Evolutionary conservation across 35 echinoderm and acorn worm species (phyloP).

Genomic region (Apostichopus parvimensis): DNA sequence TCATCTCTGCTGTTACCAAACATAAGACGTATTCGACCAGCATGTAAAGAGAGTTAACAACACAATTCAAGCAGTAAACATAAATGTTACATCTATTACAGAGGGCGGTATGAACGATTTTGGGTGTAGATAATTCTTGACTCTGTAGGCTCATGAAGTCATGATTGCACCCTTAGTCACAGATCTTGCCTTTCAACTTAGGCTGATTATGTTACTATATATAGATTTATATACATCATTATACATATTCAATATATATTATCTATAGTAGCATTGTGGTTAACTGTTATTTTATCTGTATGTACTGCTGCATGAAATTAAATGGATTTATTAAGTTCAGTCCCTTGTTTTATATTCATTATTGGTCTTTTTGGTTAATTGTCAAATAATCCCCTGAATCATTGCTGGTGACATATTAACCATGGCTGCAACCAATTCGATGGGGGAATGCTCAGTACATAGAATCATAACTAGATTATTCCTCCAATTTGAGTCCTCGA

Average conservation of each 20-base stretch:
- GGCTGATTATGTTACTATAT: slow-evolving; percentile 47
- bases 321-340: slow-evolving; percentile 35
- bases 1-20: too few relatives aligned
- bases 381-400: not conserved
- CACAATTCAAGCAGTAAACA: too few relatives aligned
- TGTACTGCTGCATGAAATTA: slow-evolving; percentile 50
- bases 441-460: not conserved
- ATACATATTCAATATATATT: slow-evolving; percentile 31
- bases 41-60: too few relatives aligned
- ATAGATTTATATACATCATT: slow-evolving; percentile 38
- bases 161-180: not conserved
- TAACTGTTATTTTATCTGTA: slow-evolving; percentile 48
- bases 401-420: not conserved
- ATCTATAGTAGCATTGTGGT: slow-evolving; percentile 31
- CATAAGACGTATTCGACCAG: too few relatives aligned
- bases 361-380: not conserved
- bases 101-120: too few relatives aligned
- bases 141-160: not conserved
- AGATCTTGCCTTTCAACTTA: slow-evolving; percentile 19
- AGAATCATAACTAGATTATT: too few relatives aligned
- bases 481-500: too few relatives aligned
- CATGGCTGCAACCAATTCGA: not conserved
- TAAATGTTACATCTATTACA: too few relatives aligned
- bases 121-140: too few relatives aligned
- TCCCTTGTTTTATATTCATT: not conserved